Evolutionary conservation across 2,888 invertebrate genomes (phyloP).

Genomic region (Molorchus minor): DNA sequence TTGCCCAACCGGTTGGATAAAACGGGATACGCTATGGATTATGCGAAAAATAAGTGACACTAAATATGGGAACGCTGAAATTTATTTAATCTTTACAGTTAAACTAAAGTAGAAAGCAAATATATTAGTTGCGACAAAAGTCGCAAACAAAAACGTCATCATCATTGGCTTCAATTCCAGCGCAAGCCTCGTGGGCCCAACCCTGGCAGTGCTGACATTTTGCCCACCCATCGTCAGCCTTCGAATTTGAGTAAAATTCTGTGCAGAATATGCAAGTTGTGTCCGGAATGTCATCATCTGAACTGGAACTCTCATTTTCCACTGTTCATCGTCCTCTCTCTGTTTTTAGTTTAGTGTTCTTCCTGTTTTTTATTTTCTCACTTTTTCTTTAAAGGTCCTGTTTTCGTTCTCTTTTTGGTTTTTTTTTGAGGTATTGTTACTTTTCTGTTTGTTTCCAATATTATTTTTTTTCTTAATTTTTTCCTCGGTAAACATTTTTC

Average conservation of each 20-base stretch:
- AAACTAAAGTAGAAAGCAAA: neutral
- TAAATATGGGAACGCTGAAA: neutral
- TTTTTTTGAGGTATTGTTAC: neutral
- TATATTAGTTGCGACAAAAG: conserved; percentile 3
- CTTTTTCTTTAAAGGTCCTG: neutral
- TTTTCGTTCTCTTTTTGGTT: neutral
- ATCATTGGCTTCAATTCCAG: conserved; percentile 13
- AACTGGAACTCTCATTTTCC: conserved; percentile 3
- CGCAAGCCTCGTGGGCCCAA: conserved; percentile 22
- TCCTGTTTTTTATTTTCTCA: no score
- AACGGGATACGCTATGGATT: conserved; percentile 4
- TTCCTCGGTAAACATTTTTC: no score
- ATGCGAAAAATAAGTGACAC: neutral
- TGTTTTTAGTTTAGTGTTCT: neutral
- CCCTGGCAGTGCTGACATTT: conserved; percentile 7
- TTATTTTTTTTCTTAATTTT: neutral
- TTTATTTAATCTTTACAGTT: neutral
- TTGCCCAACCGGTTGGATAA: conserved; percentile 1
- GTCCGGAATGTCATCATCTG: conserved; percentile 5
- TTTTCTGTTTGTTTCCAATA: neutral
- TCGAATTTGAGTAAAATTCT: conserved; percentile 9
- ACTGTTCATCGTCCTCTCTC: neutral
- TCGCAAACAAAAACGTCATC: conserved; percentile 17
- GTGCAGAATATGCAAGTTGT: conserved; percentile 14
- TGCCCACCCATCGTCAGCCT: conserved; percentile 16